phyloP scores from a whole-genome alignment of 2,888 invertebrate genomes.

The Pycnomerus fuliginosus region DNA sequence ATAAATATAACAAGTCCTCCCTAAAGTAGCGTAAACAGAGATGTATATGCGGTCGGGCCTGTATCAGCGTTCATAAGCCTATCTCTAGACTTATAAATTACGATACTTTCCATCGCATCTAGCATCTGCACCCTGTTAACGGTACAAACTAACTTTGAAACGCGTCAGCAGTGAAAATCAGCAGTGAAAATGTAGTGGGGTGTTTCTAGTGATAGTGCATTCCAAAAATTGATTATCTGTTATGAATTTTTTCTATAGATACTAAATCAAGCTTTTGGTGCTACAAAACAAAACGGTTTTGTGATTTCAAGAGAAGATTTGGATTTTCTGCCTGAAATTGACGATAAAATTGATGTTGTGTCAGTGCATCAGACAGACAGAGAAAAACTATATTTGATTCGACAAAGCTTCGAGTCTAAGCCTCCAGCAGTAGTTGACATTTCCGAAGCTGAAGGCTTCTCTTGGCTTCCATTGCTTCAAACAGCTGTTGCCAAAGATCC shows the following conservation, averaged over 20 bases:
- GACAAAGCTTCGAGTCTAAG: constrained; percentile 43
- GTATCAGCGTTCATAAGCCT: too few relatives aligned
- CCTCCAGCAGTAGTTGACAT: constrained; percentile 36
- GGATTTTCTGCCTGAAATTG: constrained; percentile 16
- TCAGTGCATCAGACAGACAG: constrained; percentile 54
- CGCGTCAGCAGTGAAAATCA: too few relatives aligned
- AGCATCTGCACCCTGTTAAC: too few relatives aligned
- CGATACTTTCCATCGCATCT: too few relatives aligned
- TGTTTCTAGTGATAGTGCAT: too few relatives aligned
- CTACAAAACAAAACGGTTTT: constrained; percentile 58
- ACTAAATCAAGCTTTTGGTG: constrained; percentile 19
- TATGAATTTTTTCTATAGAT: too few relatives aligned
- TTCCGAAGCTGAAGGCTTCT: constrained; percentile 41
- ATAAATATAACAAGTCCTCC: too few relatives aligned
- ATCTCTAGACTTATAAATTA: too few relatives aligned
- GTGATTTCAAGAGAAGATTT: constrained; percentile 60
- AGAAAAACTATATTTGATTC: constrained; percentile 59
- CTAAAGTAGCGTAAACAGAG: too few relatives aligned
- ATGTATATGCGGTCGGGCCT: too few relatives aligned
- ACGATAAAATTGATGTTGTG: constrained; percentile 53
- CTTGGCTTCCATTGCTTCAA: constrained; percentile 58
- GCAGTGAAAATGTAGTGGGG: too few relatives aligned
- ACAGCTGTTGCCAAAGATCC: constrained; percentile 35
- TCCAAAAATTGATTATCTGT: constrained; percentile 6
- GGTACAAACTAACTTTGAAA: too few relatives aligned